Conservation (phyloP, 1,140 invertebrate genomes). For the Theocolax elegans region DNA sequence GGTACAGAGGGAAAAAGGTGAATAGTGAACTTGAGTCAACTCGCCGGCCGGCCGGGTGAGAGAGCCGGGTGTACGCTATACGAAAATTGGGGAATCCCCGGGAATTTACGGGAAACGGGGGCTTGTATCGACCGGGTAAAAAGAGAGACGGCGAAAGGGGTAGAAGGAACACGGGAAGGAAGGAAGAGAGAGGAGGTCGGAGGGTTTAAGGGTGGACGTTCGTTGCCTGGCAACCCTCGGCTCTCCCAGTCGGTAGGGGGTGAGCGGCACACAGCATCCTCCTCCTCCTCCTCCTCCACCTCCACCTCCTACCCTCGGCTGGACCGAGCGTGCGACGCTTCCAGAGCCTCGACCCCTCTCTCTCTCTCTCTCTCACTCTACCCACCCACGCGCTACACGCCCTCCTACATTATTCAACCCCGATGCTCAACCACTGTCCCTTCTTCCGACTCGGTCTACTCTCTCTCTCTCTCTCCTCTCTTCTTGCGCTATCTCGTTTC, state of each 20-base stretch:
- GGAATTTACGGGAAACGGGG: slow-evolving; percentile 57
- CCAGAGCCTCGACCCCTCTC: background rate
- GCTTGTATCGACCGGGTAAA: slow-evolving; percentile 64
- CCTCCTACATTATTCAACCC: slow-evolving; percentile 61
- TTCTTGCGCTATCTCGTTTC: slow-evolving; percentile 4
- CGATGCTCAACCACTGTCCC: slow-evolving; percentile 62
- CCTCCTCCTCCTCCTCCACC: slow-evolving; percentile 34
- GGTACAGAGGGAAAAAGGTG: no score
- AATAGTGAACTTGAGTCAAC: no score
- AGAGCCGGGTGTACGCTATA: no score
- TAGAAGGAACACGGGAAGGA: background rate
- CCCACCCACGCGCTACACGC: slow-evolving; percentile 33
- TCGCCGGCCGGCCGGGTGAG: no score
- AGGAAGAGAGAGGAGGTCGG: slow-evolving; percentile 51
- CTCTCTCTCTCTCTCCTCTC: slow-evolving; percentile 47
- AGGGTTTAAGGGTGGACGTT: slow-evolving; percentile 66
- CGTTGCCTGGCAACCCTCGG: slow-evolving; percentile 64
- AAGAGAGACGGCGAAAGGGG: no score
- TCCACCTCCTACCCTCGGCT: no score
- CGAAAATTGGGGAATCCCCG: slow-evolving; percentile 65
- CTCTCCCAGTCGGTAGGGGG: slow-evolving; percentile 45
- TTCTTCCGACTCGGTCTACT: slow-evolving; percentile 39
- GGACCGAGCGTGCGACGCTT: background rate
- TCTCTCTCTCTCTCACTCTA: background rate
- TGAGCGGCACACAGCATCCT: background rate